phyloP scores from a whole-genome alignment of 2,113 vertebrate genomes.

The Calidris pygmaea region DNA sequence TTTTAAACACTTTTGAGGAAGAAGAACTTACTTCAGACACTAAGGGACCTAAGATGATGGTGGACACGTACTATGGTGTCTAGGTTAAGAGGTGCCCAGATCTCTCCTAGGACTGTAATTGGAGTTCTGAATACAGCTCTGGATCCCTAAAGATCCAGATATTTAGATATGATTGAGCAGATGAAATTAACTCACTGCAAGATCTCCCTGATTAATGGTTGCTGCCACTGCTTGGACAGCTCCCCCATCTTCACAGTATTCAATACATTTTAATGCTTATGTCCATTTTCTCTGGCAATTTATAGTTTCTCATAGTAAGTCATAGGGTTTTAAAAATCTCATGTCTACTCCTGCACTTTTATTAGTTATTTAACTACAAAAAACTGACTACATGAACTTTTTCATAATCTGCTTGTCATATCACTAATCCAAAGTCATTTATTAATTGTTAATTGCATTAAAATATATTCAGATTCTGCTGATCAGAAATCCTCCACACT shows the following conservation, averaged over 20 bases:
- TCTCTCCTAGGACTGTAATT: neutral
- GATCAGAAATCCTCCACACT: conserved; percentile 1
- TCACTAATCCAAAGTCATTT: neutral
- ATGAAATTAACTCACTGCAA: neutral
- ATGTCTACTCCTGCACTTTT: neutral
- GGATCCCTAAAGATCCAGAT: neutral
- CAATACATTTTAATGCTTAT: neutral
- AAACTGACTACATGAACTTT: neutral
- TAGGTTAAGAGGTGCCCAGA: neutral
- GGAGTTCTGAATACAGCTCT: neutral
- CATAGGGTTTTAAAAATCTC: neutral
- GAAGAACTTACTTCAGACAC: neutral
- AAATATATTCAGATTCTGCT: neutral
- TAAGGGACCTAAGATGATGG: neutral
- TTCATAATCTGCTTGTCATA: neutral
- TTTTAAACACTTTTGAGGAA: neutral
- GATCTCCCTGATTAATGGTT: neutral
- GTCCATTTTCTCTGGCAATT: neutral
- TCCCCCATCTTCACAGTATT: neutral
- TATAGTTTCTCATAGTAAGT: neutral
- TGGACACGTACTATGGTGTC: neutral
- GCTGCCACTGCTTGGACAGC: neutral
- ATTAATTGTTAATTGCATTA: conserved; percentile 10
- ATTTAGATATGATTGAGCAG: neutral
- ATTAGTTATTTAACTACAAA: neutral